Conservation (phyloP, 1,140 invertebrate species). For the Scaptomyza graminum region DNA sequence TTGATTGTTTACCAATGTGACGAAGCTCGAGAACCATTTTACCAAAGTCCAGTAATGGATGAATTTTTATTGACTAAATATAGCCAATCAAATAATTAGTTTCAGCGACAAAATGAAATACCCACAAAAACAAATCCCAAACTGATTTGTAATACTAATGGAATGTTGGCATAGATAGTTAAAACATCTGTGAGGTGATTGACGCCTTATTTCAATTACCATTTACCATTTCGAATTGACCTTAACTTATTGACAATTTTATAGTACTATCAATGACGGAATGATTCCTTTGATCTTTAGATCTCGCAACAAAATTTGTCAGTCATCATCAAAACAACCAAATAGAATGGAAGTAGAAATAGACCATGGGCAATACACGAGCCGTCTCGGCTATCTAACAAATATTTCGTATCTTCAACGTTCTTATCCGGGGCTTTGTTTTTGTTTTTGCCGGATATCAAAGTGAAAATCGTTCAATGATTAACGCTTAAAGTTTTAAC, state of each 20-base stretch:
- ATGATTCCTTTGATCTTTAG: slow-evolving; percentile 43
- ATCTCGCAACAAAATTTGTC: slow-evolving; percentile 46
- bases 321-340: slow-evolving; percentile 12
- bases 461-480: background rate
- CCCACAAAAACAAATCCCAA: background rate
- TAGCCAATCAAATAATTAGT: slow-evolving; percentile 8
- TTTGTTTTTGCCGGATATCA: slow-evolving; percentile 7
- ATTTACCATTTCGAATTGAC: slow-evolving; percentile 1
- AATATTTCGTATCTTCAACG: slow-evolving; percentile 3
- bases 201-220: slow-evolving; percentile 9
- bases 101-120: background rate
- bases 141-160: slow-evolving; percentile 14
- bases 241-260: slow-evolving; percentile 8
- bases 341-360: background rate
- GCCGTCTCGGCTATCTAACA: background rate
- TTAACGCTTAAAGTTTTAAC: background rate
- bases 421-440: background rate
- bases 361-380: slow-evolving; percentile 2
- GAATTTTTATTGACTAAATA: background rate
- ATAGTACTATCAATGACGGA: slow-evolving; percentile 19
- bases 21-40: background rate
- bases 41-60: background rate
- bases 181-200: slow-evolving; percentile 6
- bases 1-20: background rate
- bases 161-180: slow-evolving; percentile 2